These are phyloP conservation scores for Glandiceps talaboti DNA, from an alignment of 53 echinoderm and acorn worm genomes.

Conservation along the genomic window DNA sequence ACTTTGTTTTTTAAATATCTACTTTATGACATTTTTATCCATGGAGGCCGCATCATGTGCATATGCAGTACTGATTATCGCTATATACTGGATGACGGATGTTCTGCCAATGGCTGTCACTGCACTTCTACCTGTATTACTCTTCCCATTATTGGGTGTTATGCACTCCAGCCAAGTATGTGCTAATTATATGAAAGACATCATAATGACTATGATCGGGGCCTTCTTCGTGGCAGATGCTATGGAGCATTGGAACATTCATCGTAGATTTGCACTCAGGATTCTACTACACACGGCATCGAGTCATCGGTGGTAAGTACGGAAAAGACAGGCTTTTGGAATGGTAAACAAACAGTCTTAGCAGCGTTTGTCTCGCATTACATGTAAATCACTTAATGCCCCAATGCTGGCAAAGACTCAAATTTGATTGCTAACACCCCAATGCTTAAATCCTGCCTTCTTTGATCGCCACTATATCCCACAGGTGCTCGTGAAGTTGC, in stretches of 20 bases:
- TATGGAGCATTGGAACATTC: not conserved
- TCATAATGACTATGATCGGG: not conserved
- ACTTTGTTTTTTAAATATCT: too few relatives aligned
- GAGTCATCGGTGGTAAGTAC: not conserved
- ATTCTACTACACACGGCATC: not conserved
- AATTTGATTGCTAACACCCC: too few relatives aligned
- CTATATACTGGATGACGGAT: conserved; percentile 79
- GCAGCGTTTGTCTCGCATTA: too few relatives aligned
- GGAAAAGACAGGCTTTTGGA: too few relatives aligned
- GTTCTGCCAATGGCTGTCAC: conserved; percentile 86
- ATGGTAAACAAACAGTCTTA: too few relatives aligned
- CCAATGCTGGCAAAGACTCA: too few relatives aligned
- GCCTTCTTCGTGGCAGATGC: not conserved
- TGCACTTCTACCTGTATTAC: conserved; percentile 60
- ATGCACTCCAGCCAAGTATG: conserved; percentile 68
- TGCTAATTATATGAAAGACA: conserved; percentile 29
- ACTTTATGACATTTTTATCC: too few relatives aligned
- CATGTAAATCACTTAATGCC: too few relatives aligned
- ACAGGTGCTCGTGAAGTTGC: too few relatives aligned
- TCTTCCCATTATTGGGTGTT: conserved; percentile 74
- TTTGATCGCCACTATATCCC: too few relatives aligned
- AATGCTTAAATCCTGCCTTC: too few relatives aligned
- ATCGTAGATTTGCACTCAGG: not conserved
- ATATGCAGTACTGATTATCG: conserved; percentile 88
- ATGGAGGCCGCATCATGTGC: conserved; percentile 63